Conservation (phyloP, 2,113 vertebrate species). For the Uropsilus gracilis region DNA sequence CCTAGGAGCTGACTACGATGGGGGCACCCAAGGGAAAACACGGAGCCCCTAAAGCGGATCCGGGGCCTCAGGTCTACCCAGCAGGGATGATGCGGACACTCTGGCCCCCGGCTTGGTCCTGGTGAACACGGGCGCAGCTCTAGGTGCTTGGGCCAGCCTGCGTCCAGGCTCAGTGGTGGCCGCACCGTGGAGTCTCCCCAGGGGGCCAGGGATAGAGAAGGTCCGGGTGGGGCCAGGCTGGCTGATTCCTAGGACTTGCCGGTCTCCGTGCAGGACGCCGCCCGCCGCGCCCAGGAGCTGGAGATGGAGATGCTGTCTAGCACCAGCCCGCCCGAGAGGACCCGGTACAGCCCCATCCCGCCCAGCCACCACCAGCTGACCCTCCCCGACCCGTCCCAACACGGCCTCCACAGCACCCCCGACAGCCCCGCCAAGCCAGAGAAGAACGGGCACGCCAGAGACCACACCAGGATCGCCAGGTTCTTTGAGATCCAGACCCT, state of each 20-base stretch:
- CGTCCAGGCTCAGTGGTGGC: background rate
- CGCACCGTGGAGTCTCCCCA: background rate
- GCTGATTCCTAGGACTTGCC: background rate
- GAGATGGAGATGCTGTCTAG: slow-evolving; percentile 94
- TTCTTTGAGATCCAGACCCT: slow-evolving; percentile 95
- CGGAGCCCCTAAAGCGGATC: background rate
- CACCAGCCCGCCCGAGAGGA: slow-evolving; percentile 91
- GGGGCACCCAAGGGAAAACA: background rate
- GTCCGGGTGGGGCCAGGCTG: background rate
- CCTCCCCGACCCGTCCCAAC: slow-evolving; percentile 87
- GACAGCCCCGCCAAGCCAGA: slow-evolving; percentile 89
- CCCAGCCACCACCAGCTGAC: slow-evolving; percentile 88
- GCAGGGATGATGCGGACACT: too few relatives aligned
- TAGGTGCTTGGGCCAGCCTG: too few relatives aligned
- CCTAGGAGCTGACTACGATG: background rate
- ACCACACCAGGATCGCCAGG: slow-evolving; percentile 88
- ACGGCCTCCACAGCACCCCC: slow-evolving; percentile 85
- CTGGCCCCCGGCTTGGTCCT: too few relatives aligned
- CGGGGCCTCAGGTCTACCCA: too few relatives aligned
- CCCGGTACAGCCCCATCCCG: slow-evolving; percentile 87
- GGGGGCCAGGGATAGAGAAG: background rate
- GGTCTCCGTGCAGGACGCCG: slow-evolving; percentile 91
- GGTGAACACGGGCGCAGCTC: too few relatives aligned
- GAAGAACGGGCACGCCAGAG: slow-evolving; percentile 92
- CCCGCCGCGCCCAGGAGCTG: slow-evolving; percentile 91